Evolutionary conservation across 2,888 invertebrate genomes (phyloP), one percentile per base, ranked within the genome.

Genomic region (Epistrophe grossulariae): DNA sequence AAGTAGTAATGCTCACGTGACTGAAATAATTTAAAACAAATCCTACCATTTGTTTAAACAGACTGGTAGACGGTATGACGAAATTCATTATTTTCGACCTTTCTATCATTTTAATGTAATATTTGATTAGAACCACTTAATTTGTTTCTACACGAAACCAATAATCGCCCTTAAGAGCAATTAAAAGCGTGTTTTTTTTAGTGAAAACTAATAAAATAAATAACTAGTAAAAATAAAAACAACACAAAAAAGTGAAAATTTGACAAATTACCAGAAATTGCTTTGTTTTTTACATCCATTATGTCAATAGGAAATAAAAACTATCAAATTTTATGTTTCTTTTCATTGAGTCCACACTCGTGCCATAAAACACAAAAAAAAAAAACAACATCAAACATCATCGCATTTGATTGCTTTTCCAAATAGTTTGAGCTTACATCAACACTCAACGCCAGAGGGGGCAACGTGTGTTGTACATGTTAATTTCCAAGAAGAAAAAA

Each of bases 311-410:
- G 15, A n/a, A 59, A 59, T 17, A 59, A 35, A 59, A 59, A 59
- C 59, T 35, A 59, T 59, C 10, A 11, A 59, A 35, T n/a, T 8
- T 9, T 59, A 35, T 59, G 35, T 59, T 17, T 17, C 2, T 17
- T 17, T 17, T 38, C 17, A 59, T 0, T 6, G 24, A 17, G 35
- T 35, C 35, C 17, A 35, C n/a, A 17, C 57, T 7, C 28, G n/a
- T 0, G n/a, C 1, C 19, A 60, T 19, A 60, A 60, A 35, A 35
- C 11, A 60, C 6, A 38, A 17, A 59, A 60, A 1, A 40, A 38
- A 40, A 59, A 72, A 48, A 72, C 35, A 74, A 52, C 52, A 64
- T 31, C 11, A 31, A 52, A 28, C 35, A 17, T 45, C 43, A 59
- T 31, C 45, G 59, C 2, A 59, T 59, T 31, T 71, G 11, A 24